Percentiles rank a stretch among this genome's conserved stretches.
These are phyloP conservation scores for Carollia perspicillata DNA, from an alignment of 2,113 vertebrate species.

Conservation along the genomic window DNA sequence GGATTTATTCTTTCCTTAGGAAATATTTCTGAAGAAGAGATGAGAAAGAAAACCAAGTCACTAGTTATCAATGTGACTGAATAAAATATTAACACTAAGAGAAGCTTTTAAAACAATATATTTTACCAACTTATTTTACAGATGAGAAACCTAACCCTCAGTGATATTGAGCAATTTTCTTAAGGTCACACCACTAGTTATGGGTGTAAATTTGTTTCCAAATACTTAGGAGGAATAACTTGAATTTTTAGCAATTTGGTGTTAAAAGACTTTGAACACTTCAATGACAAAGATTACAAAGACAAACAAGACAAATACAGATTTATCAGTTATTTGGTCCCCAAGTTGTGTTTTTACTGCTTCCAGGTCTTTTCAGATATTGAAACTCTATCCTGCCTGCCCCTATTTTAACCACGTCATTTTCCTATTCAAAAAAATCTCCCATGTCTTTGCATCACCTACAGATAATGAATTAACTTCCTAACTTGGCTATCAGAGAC, in stretches of 20 bases:
- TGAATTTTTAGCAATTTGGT: slow-evolving; percentile 6
- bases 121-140: not conserved
- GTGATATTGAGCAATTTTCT: not conserved
- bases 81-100: not conserved
- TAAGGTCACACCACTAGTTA: not conserved
- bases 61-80: not conserved
- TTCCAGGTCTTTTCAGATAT: slow-evolving; percentile 34
- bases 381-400: not conserved
- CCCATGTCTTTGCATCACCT: not conserved
- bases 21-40: slow-evolving; percentile 2
- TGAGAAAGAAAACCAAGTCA: not conserved
- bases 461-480: not conserved
- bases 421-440: not conserved
- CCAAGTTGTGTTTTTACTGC: not conserved
- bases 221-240: not conserved
- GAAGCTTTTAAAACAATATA: not conserved
- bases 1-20: not conserved
- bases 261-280: not conserved
- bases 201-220: not conserved
- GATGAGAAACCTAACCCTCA: not conserved
- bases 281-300: not conserved
- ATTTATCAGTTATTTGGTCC: not conserved
- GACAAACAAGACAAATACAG: not conserved
- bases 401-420: not conserved
- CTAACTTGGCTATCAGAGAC: not conserved